Conservation (phyloP, 1,140 invertebrate species). For the Megalopta genalis region DNA sequence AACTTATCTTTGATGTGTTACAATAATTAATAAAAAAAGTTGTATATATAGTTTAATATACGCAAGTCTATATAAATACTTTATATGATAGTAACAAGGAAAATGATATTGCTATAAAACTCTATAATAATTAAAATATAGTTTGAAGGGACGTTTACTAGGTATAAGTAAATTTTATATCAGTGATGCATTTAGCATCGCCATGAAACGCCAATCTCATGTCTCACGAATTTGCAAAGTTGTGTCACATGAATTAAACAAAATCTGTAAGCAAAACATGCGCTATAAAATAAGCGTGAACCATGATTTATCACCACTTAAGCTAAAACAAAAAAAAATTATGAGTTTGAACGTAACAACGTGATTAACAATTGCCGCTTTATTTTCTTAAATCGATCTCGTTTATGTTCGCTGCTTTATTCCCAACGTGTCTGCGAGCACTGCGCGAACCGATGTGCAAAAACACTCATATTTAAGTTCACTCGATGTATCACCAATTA, state of each 20-base stretch:
- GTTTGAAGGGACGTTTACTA: constrained; percentile 72
- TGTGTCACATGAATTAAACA: constrained; percentile 31
- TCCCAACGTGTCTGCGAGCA: constrained; percentile 45
- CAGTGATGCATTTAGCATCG: constrained; percentile 75
- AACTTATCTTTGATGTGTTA: constrained; percentile 69
- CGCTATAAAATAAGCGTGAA: constrained; percentile 48
- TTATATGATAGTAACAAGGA: constrained; percentile 74
- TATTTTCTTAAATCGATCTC: constrained; percentile 75
- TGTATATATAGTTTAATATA: constrained; percentile 81
- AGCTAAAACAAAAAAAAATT: constrained; percentile 12
- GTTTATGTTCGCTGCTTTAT: constrained; percentile 70
- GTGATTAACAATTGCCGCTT: constrained; percentile 63
- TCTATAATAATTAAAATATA: constrained; percentile 70
- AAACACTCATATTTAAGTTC: constrained; percentile 73
- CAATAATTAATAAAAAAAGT: constrained; percentile 65
- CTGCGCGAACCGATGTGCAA: constrained; percentile 57
- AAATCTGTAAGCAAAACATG: constrained; percentile 54
- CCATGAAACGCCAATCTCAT: constrained; percentile 67
- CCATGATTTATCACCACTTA: constrained; percentile 37
- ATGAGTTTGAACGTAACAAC: constrained; percentile 56
- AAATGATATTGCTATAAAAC: constrained; percentile 75
- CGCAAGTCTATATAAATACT: constrained; percentile 78
- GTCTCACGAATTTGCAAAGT: constrained; percentile 53
- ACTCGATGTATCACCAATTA: constrained; percentile 72
- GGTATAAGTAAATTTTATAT: constrained; percentile 79